Base-by-base conservation (phyloP, 2,888 invertebrate genomes). In the Drosophila engyochracea region DNA sequence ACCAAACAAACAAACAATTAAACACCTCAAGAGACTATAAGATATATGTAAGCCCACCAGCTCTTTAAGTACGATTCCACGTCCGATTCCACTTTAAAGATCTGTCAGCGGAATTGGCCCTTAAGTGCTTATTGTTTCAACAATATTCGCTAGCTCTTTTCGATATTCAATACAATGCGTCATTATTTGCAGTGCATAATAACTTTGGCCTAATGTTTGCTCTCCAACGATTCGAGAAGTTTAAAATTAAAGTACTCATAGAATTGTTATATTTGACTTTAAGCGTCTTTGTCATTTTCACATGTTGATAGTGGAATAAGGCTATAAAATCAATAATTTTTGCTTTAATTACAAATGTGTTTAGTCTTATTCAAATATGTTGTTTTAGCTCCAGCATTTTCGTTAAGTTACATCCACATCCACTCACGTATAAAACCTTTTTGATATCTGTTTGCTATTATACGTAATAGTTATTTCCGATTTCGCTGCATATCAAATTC, bases 41-140 rank as follows among this genome's bases (percentile, higher is more conserved):
- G 22, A 16, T 16, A 25, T 28, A 54, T 47, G 14, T n/a, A 22
- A 55, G 55, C 44, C 31, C 5, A 31, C 6, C 37, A 58, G 39
- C 57, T 49, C 47, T 63, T 54, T 33, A 72, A 54, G 33, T 14
- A 25, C 16, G 35, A 9, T 31, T 30, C 30, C 37, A 22, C 14
- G 44, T 44, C 25, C n/a, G 16, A 54, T 37, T 35, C 41, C 41
- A 70, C 58, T 58, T 58, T 19, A 47, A 19, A 33, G 44, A 58
- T 72, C 52, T 73, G 64, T 63, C 55, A 39, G 44, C 44, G 37
- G 22, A 57, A 49, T 35, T 44, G 44, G 52, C 73, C 37, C 51
- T 58, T 53, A 58, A 64, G 65, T 64, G 65, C 41, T 54, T 47
- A 41, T 39, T 39, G 68, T 22, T 67, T 31, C 44, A 52, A 30